Percentiles rank a stretch among this genome's conserved stretches.
These are phyloP conservation scores for Neocrepidodera transversa DNA, from an alignment of 2,888 invertebrate genomes.

Conservation along the genomic window DNA sequence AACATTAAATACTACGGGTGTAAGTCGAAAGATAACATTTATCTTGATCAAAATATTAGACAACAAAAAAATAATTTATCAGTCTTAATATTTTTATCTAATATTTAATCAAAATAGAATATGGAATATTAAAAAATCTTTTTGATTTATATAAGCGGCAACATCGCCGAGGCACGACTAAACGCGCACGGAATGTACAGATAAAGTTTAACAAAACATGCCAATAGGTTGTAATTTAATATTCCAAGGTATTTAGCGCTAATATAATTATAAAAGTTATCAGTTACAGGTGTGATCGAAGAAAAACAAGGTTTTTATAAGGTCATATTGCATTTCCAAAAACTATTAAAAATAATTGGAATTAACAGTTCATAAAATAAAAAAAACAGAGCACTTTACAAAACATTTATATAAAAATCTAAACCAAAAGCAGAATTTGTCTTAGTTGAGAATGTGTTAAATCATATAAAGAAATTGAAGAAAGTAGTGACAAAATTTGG, in stretches of 20 bases:
- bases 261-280: constrained; percentile 9
- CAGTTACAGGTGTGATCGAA: constrained; percentile 5
- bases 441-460: no score
- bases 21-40: not conserved
- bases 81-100: not conserved
- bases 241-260: constrained; percentile 24
- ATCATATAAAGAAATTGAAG: no score
- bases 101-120: not conserved
- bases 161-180: not conserved
- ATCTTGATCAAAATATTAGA: not conserved
- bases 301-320: constrained; percentile 7
- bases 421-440: no score
- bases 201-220: constrained; percentile 20
- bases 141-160: constrained; percentile 4
- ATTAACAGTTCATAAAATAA: no score
- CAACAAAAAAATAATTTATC: not conserved
- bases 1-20: not conserved
- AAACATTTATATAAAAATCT: no score
- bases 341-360: no score
- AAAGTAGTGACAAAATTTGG: no score
- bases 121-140: not conserved
- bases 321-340: no score
- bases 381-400: no score
- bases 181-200: constrained; percentile 14
- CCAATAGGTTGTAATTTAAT: constrained; percentile 19